Base-by-base conservation (phyloP, 2,888 invertebrate species). In the Latheticus oryzae region DNA sequence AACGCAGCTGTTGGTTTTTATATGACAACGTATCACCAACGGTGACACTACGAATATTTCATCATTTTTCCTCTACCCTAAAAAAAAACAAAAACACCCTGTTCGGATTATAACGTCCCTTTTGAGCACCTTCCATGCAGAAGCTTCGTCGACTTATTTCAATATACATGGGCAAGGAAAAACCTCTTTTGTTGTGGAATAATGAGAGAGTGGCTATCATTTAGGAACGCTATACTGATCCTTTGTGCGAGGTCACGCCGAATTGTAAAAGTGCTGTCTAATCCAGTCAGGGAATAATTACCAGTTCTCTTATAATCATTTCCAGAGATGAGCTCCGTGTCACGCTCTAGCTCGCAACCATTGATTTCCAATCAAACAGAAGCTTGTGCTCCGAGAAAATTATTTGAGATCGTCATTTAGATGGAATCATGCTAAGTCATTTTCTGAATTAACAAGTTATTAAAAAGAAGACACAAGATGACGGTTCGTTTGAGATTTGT, bases 181-280 rank as follows among this genome's bases (percentile, higher is more conserved):
- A 50, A 38, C 50, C 23, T 28, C 59, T 50, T 50, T 59, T 59
- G 59, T 60, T 60, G 33, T 47, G 24, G 45, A 56, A 56, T 60
- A 60, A 60, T 60, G 51, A 37, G 45, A 45, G 43, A 64, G 63
- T 63, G 65, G 60, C 58, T 60, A 60, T 63, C 63, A 63, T 65
- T 62, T 61, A 64, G 60, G 62, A 58, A 60, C 61, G 61, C 58
- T 65, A 60, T 61, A 65, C 62, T 58, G 64, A 61, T 63, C 62
- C 57, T 67, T 67, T 64, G 64, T 67, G 53, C 58, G 57, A 60
- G 63, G 63, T 66, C 63, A 64, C 65, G 65, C 63, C 54, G 56
- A 58, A 65, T 65, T 66, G 58, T 63, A 66, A 66, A 68, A 66
- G 63, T 68, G 66, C 67, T 66, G 65, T 63, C 65, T 68, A 68